Percentiles rank a stretch among this genome's conserved stretches.
Evolutionary conservation across 1,140 invertebrate genomes (phyloP).

Genomic region (Bombus affinis): DNA sequence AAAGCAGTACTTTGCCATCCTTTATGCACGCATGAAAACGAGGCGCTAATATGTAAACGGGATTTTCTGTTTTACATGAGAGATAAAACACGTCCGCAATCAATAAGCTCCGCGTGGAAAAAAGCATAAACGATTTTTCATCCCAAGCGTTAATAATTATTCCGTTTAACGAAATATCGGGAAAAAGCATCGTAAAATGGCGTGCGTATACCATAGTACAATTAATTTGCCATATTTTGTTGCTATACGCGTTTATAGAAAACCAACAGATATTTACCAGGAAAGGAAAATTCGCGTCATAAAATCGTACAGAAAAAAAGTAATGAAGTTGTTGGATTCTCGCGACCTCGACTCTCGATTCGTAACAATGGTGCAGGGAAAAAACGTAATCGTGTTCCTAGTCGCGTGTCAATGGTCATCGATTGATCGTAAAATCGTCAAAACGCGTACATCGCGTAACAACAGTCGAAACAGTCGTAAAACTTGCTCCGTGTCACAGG

Average conservation of each 20-base stretch:
- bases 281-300: neutral
- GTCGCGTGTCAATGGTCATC: too few relatives aligned
- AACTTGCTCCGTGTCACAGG: too few relatives aligned
- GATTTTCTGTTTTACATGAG: neutral
- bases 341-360: neutral
- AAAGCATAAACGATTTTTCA: neutral
- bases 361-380: neutral
- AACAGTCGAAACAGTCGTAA: neutral
- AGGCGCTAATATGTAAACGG: neutral
- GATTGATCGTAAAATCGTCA: neutral
- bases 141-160: neutral
- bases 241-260: neutral
- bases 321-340: neutral
- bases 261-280: accelerated
- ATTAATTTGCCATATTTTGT: neutral
- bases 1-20: neutral
- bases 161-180: neutral
- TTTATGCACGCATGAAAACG: neutral
- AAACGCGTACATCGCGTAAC: neutral
- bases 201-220: neutral
- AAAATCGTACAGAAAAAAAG: too few relatives aligned
- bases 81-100: neutral
- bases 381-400: too few relatives aligned
- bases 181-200: too few relatives aligned
- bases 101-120: neutral